Percentiles rank a stretch among this genome's conserved stretches.
Evolutionary conservation across 2,888 invertebrate species (phyloP).

Genomic region (Dryocosmus kuriphilus): DNA sequence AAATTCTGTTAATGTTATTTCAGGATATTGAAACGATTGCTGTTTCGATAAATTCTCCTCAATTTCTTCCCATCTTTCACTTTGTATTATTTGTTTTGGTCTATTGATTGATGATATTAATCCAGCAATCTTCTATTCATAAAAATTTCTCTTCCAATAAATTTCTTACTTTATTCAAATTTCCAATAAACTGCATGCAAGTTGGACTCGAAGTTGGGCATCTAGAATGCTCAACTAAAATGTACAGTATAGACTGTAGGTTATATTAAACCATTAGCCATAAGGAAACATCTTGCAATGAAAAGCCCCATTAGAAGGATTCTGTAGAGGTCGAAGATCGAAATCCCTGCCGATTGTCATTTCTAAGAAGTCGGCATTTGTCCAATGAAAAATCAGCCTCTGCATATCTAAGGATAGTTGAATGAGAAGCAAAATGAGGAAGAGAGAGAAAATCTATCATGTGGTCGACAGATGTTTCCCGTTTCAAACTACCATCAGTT

Average conservation of each 20-base stretch:
- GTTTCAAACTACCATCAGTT: slow-evolving; percentile 43
- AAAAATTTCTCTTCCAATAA: background rate
- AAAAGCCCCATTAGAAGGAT: background rate
- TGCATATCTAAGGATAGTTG: slow-evolving; percentile 19
- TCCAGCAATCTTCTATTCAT: background rate
- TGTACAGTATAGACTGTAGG: background rate
- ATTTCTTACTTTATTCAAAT: background rate
- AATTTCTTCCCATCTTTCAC: slow-evolving; percentile 1
- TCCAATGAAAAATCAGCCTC: slow-evolving; percentile 25
- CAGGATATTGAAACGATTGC: background rate
- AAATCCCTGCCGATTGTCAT: slow-evolving; percentile 29
- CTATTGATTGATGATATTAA: background rate
- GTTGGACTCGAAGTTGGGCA: background rate
- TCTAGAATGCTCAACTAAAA: background rate
- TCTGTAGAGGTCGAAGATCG: slow-evolving; percentile 22
- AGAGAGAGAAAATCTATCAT: slow-evolving; percentile 59
- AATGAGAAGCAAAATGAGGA: slow-evolving; percentile 13
- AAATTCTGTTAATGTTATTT: background rate
- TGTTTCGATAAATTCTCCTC: background rate
- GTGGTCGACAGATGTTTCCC: slow-evolving; percentile 69
- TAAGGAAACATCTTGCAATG: slow-evolving; percentile 15
- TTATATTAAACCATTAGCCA: background rate
- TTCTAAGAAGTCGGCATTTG: slow-evolving; percentile 18
- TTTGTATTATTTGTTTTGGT: slow-evolving; percentile 2
- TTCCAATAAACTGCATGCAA: background rate